A percentile compares a stretch with the other conserved stretches of the same genome.
Conservation (phyloP, 1,140 invertebrate species). For the Drosophila busckii region DNA sequence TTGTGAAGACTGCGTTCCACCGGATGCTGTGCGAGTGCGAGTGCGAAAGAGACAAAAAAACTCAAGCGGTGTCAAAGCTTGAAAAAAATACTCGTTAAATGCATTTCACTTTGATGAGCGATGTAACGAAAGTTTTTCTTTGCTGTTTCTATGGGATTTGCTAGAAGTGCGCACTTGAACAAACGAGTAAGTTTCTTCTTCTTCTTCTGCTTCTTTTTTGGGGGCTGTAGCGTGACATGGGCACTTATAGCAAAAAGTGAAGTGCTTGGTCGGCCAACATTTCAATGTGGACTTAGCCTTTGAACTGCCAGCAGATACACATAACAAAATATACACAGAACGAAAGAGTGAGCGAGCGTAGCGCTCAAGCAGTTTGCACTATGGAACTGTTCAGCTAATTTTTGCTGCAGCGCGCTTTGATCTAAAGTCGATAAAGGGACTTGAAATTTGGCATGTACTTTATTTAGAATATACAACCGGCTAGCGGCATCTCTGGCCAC, state of each 20-base stretch:
- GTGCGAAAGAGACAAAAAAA: constrained; percentile 22
- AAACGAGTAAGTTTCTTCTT: too few relatives aligned
- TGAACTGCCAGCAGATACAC: constrained; percentile 35
- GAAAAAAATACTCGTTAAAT: constrained; percentile 3
- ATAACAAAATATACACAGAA: constrained; percentile 7
- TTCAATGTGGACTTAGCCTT: constrained; percentile 63
- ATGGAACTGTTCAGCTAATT: too few relatives aligned
- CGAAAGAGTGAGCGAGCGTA: not conserved
- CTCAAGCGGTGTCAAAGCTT: constrained; percentile 5
- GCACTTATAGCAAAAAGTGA: constrained; percentile 40
- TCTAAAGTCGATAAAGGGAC: too few relatives aligned
- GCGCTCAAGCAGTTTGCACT: not conserved
- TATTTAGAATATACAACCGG: too few relatives aligned
- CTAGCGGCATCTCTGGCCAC: too few relatives aligned
- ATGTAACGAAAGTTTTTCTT: too few relatives aligned
- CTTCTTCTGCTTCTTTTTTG: too few relatives aligned
- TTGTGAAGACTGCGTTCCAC: constrained; percentile 75
- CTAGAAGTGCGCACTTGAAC: too few relatives aligned
- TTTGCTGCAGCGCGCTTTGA: too few relatives aligned
- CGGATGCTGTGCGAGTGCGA: constrained; percentile 52
- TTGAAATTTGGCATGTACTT: too few relatives aligned
- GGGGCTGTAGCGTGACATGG: constrained; percentile 52
- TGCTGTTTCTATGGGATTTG: too few relatives aligned
- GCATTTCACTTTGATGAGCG: constrained; percentile 1
- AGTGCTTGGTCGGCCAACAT: constrained; percentile 45